phyloP scores from a whole-genome alignment of 2,113 vertebrate genomes.

The Vanacampus margaritifer region DNA sequence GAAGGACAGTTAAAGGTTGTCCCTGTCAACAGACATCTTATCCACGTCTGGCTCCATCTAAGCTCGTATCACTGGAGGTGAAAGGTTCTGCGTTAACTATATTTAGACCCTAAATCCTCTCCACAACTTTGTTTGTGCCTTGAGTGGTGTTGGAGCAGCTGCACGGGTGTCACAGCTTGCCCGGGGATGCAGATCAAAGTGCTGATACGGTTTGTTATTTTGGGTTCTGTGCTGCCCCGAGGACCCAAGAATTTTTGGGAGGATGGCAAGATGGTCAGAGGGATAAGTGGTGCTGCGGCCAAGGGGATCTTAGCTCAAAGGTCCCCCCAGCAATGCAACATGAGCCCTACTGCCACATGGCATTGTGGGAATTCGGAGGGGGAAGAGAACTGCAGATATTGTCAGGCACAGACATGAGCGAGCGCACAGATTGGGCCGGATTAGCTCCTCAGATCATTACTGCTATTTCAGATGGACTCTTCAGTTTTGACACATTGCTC shows the following conservation, averaged over 20 bases:
- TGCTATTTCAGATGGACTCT: constrained; percentile 37
- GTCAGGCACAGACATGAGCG: constrained; percentile 33
- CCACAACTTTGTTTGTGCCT: constrained; percentile 49
- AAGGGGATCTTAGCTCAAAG: constrained; percentile 40
- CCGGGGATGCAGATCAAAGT: constrained; percentile 66
- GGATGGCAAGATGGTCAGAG: constrained; percentile 41
- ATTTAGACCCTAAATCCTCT: constrained; percentile 49
- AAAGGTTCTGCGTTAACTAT: constrained; percentile 46
- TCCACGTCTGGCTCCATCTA: constrained; percentile 60
- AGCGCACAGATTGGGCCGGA: constrained; percentile 30
- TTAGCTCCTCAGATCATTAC: constrained; percentile 28
- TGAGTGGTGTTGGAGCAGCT: constrained; percentile 61
- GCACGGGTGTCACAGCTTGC: constrained; percentile 68
- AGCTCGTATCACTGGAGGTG: constrained; percentile 57
- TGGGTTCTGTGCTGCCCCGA: constrained; percentile 46
- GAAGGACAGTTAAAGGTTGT: constrained; percentile 61
- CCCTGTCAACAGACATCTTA: constrained; percentile 49
- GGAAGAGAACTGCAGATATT: constrained; percentile 53
- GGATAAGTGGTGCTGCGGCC: constrained; percentile 23
- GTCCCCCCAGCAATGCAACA: constrained; percentile 60
- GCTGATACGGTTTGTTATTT: constrained; percentile 72
- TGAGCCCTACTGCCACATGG: constrained; percentile 56
- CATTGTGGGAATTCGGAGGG: constrained; percentile 42
- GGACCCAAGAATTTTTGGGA: constrained; percentile 44
- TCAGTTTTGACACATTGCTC: constrained; percentile 15